phyloP scores from a whole-genome alignment of 2,797 vertebrate genomes.

The Dryobates pubescens region DNA sequence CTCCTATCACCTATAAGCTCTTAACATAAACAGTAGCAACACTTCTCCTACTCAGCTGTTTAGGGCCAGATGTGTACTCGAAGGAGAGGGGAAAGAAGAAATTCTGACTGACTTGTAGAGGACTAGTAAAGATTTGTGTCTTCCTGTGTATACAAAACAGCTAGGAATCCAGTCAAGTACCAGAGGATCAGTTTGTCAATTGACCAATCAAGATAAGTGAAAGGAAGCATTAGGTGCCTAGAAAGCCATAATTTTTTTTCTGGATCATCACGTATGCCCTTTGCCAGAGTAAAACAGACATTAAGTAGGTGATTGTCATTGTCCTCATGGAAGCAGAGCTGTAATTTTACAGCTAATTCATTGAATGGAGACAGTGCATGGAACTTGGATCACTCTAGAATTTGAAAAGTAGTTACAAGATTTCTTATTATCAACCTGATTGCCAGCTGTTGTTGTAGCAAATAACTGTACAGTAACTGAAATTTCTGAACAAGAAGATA shows the following conservation, averaged over 20 bases:
- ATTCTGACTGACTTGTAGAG: neutral
- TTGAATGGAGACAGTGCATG: neutral
- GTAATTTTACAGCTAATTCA: neutral
- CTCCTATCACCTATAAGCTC: neutral
- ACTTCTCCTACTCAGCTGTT: neutral
- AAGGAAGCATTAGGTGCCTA: neutral
- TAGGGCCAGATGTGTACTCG: neutral
- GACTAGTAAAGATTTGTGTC: neutral
- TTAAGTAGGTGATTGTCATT: neutral
- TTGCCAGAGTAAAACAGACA: neutral
- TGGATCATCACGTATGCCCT: neutral
- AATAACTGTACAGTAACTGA: neutral
- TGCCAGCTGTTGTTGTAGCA: neutral
- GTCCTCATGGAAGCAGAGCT: neutral
- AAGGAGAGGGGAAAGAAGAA: neutral
- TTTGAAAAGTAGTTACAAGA: neutral
- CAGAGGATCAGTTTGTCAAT: neutral
- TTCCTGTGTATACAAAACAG: neutral
- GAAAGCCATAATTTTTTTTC: neutral
- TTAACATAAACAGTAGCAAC: neutral
- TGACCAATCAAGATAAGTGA: neutral
- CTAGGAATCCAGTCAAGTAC: neutral
- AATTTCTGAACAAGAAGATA: neutral
- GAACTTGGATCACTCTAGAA: neutral
- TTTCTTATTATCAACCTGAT: neutral